phyloP scores from a whole-genome alignment of 2,888 invertebrate species.

The Tetragonula carbonaria region DNA sequence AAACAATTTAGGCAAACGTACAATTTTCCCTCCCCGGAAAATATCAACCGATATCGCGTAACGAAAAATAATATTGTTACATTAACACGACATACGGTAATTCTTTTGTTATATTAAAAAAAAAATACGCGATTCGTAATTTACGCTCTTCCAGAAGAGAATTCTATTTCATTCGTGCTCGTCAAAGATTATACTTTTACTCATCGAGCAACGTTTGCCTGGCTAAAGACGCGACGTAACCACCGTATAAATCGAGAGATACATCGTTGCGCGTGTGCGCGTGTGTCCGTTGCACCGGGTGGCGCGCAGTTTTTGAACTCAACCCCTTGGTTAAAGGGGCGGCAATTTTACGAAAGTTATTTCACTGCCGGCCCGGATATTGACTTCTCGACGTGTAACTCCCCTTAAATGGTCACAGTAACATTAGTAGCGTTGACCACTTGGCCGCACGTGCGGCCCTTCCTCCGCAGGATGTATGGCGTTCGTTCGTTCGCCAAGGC shows the following conservation, averaged over 20 bases:
- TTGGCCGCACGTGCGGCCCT: constrained; percentile 54
- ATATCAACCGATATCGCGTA: not conserved
- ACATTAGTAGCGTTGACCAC: constrained; percentile 66
- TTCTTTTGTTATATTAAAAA: not conserved
- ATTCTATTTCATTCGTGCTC: not conserved
- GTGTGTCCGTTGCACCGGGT: no score
- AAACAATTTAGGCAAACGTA: not conserved
- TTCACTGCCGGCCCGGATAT: constrained; percentile 45
- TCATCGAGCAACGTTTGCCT: not conserved
- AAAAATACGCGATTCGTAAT: not conserved
- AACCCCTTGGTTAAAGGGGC: not conserved
- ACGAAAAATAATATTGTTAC: not conserved
- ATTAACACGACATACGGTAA: not conserved
- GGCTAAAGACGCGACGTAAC: not conserved
- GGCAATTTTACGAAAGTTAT: constrained; percentile 50
- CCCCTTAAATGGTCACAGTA: constrained; percentile 59
- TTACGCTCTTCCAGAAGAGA: no score
- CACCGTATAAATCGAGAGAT: constrained; percentile 24
- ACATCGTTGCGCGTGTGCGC: not conserved
- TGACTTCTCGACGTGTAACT: constrained; percentile 59
- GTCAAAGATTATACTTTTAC: not conserved
- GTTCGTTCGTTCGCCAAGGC: constrained; percentile 52
- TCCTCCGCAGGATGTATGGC: constrained; percentile 59
- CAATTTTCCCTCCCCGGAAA: not conserved
- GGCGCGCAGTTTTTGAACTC: constrained; percentile 23